These are phyloP conservation scores for Metalampra italica DNA, from an alignment of 2,888 invertebrate species.

Conservation along the genomic window DNA sequence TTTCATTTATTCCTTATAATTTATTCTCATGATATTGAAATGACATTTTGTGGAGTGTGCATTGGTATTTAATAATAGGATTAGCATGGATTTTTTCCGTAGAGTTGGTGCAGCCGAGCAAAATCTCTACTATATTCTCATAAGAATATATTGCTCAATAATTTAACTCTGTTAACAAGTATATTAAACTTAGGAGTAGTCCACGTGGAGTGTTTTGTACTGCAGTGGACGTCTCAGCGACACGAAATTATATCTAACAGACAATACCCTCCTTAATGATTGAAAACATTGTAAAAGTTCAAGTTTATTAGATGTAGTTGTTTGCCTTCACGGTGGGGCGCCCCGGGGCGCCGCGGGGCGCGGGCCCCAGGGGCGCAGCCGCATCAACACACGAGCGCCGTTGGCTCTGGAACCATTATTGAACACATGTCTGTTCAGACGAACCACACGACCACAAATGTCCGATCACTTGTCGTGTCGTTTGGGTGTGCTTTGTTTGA, in stretches of 20 bases:
- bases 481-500: too few relatives aligned
- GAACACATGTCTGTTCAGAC: too few relatives aligned
- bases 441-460: too few relatives aligned
- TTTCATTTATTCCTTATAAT: constrained; percentile 65
- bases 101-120: constrained; percentile 77
- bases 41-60: constrained; percentile 74
- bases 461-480: too few relatives aligned
- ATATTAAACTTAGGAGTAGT: constrained; percentile 71
- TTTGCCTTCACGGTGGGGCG: constrained; percentile 65
- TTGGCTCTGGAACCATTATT: constrained; percentile 47
- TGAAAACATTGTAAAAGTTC: constrained; percentile 61
- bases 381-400: constrained; percentile 47
- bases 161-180: constrained; percentile 74
- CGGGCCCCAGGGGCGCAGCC: constrained; percentile 57
- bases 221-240: constrained; percentile 57
- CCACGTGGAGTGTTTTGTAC: constrained; percentile 62
- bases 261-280: constrained; percentile 76
- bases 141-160: constrained; percentile 77
- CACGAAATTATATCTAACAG: constrained; percentile 73
- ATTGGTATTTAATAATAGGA: constrained; percentile 70
- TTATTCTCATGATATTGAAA: constrained; percentile 58
- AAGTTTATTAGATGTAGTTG: constrained; percentile 73
- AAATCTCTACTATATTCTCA: constrained; percentile 75
- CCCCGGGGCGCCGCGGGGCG: constrained; percentile 31
- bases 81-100: constrained; percentile 64